Base-by-base conservation (phyloP, 2,888 invertebrate species). In the Cataglyphis cursor region DNA sequence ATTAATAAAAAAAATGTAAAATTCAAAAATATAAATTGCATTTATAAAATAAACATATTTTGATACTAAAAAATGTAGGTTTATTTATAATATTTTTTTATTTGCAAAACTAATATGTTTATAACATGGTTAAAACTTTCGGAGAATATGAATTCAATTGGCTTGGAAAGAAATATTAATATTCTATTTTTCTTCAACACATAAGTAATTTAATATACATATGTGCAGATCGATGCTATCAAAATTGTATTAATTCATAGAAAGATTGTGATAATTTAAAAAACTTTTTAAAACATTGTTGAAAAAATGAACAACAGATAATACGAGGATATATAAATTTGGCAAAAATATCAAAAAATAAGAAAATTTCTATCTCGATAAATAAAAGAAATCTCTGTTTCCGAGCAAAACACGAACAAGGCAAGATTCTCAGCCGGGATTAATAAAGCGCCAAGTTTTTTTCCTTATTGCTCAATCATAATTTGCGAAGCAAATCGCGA, bases 401-500 rank as follows among this genome's bases (percentile, higher is more conserved):
- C 31, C 28, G 5, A 5, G 12, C 35, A 51, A 21, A 64, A 21
- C 10, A n/a, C n/a, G 54, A 44, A 76, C 59, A 21, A 28, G 57
- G 44, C 24, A 44, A 28, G 38, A 70, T 51, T n/a, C 21, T 15
- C 3, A 44, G 12, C 0, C 28, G 54, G 18, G 24, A 12, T 15
- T 21, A 28, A 66, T 57, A 66, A 57, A 66, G 41, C 9, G 75
- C 8, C 48, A 38, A 21, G 35, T 21, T 38, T n/a, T 38, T 1
- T 48, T 54, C 59, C 9, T 38, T 31, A n/a, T 31, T 66, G 35
- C 57, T 68, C 28, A 31, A 12, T 68, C 51, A n/a, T 31, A 68
- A 68, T 78, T 80, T 59, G 78, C 59, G 5, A 38, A 70, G 59
- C 35, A n/a, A 61, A 80, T 48, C 59, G 76, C 28, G 24, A 41